phyloP scores from a whole-genome alignment of 2,797 vertebrate species.

The Clarias laeviceps region DNA sequence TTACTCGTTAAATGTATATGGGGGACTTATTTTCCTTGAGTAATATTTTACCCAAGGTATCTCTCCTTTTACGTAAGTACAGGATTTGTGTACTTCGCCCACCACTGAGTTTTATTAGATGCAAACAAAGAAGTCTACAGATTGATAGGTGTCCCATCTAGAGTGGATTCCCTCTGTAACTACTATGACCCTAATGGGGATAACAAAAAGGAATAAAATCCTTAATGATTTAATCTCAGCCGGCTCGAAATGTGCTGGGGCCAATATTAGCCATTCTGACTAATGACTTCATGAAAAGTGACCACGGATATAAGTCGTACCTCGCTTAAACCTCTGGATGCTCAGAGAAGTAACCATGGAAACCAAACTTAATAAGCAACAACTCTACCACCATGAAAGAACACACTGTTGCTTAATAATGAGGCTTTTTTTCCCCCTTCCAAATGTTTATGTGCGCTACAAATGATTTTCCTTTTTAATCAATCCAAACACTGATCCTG shows the following conservation, averaged over 20 bases:
- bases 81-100: too few relatives aligned
- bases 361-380: neutral
- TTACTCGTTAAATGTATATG: too few relatives aligned
- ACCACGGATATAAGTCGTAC: neutral
- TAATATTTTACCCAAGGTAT: too few relatives aligned
- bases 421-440: neutral
- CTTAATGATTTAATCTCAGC: neutral
- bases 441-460: neutral
- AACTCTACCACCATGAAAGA: neutral
- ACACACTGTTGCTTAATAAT: neutral
- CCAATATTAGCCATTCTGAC: neutral
- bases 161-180: neutral
- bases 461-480: neutral
- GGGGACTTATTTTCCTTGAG: too few relatives aligned
- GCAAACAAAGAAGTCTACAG: neutral
- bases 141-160: neutral
- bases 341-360: neutral
- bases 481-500: neutral
- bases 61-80: too few relatives aligned
- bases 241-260: neutral
- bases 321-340: neutral
- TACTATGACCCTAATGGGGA: neutral
- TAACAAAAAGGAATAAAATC: neutral
- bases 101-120: neutral
- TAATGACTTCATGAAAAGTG: neutral